Percentiles rank a stretch among this genome's conserved stretches.
These are phyloP conservation scores for Numenius arquata DNA, from an alignment of 2,113 vertebrate species.

Conservation along the genomic window DNA sequence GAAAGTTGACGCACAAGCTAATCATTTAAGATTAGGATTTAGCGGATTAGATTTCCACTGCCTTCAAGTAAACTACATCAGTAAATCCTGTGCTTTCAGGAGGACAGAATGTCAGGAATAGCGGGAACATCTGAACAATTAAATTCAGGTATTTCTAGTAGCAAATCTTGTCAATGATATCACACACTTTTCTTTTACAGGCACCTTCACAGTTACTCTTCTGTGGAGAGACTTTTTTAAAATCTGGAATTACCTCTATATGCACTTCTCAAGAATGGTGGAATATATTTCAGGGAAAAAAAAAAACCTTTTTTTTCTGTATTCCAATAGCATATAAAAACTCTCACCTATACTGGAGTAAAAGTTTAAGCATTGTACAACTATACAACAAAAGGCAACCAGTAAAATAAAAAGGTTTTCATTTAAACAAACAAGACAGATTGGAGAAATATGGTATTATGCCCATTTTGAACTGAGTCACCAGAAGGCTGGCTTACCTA, in stretches of 20 bases:
- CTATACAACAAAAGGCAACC: background rate
- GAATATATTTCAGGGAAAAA: background rate
- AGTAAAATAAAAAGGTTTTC: background rate
- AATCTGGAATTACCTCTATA: background rate
- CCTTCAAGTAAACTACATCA: background rate
- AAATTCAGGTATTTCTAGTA: background rate
- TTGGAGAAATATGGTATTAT: background rate
- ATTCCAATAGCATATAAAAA: background rate
- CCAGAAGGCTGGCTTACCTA: background rate
- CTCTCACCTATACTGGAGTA: fast-evolving
- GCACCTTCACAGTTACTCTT: background rate
- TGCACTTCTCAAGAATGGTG: background rate
- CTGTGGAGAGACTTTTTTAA: background rate
- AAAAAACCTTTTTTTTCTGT: background rate
- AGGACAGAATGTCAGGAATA: background rate
- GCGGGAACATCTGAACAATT: background rate
- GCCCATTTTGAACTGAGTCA: background rate
- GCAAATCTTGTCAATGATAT: background rate
- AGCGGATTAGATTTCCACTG: background rate
- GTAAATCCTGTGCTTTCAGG: background rate
- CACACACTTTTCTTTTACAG: background rate
- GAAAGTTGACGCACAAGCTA: background rate
- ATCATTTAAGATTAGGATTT: background rate
- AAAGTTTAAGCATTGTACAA: background rate
- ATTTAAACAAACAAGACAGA: background rate